Evolutionary conservation across 2,113 vertebrate genomes (phyloP).

Genomic region (Falco punctatus): DNA sequence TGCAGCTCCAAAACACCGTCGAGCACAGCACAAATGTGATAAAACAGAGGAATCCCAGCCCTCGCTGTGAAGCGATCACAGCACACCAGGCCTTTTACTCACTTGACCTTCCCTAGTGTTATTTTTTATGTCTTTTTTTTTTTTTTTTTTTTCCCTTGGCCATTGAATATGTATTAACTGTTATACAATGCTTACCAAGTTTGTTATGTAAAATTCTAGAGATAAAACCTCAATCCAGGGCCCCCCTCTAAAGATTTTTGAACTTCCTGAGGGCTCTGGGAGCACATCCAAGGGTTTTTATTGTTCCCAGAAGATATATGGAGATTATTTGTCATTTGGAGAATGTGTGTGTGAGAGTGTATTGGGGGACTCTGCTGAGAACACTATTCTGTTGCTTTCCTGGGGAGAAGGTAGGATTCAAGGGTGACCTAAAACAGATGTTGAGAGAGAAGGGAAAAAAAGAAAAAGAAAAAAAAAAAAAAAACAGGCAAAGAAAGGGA

Average conservation of each 20-base stretch:
- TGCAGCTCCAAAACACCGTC: background rate
- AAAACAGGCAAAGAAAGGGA: background rate
- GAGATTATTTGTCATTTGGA: constrained; percentile 42
- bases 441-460: background rate
- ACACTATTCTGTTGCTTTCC: constrained; percentile 32
- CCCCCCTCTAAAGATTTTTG: constrained; percentile 30
- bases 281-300: constrained; percentile 54
- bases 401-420: constrained; percentile 42
- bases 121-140: background rate
- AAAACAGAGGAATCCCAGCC: background rate
- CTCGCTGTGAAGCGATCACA: background rate
- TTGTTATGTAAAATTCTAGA: constrained; percentile 52
- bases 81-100: constrained; percentile 33
- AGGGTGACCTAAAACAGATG: constrained; percentile 60
- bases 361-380: background rate
- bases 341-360: background rate
- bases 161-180: constrained; percentile 67
- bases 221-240: constrained; percentile 49
- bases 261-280: constrained; percentile 57
- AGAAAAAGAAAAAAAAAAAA: background rate
- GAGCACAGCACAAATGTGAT: background rate
- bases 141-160: background rate
- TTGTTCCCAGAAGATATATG: constrained; percentile 31
- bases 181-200: constrained; percentile 60
- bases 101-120: constrained; percentile 41